A percentile compares a stretch with the other conserved stretches of the same genome.
Evolutionary conservation across 2,113 vertebrate genomes (phyloP).

Genomic region (Orientallactaga bullata): DNA sequence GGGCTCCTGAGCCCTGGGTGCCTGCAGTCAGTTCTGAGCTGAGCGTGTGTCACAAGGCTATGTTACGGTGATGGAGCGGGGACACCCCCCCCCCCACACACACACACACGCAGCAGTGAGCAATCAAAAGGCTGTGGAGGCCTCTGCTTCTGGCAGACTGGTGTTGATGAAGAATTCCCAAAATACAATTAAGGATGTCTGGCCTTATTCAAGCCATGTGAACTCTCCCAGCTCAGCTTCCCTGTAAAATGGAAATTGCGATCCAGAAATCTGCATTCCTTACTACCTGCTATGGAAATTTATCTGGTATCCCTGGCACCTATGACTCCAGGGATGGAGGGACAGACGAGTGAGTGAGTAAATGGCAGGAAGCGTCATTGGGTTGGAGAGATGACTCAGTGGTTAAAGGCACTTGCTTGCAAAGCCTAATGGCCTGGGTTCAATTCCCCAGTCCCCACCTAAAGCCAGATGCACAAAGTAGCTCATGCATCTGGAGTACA

Average conservation of each 20-base stretch:
- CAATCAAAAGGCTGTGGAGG: fast-evolving
- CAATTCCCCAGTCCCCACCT: too few relatives aligned
- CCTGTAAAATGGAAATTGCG: not conserved
- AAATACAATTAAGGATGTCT: not conserved
- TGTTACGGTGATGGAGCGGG: not conserved
- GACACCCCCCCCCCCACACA: too few relatives aligned
- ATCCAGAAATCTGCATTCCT: not conserved
- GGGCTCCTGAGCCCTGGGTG: not conserved
- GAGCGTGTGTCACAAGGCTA: not conserved
- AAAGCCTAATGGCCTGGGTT: too few relatives aligned
- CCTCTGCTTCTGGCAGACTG: not conserved
- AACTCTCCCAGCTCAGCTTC: not conserved
- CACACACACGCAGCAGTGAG: too few relatives aligned
- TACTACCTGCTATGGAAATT: not conserved
- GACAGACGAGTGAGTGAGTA: not conserved
- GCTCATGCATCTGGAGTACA: too few relatives aligned
- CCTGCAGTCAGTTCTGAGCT: not conserved
- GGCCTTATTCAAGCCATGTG: not conserved
- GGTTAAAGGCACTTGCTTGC: too few relatives aligned
- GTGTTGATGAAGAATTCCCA: not conserved
- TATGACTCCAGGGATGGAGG: not conserved
- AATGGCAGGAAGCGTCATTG: not conserved
- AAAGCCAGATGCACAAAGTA: too few relatives aligned
- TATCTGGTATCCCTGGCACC: not conserved
- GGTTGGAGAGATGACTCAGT: too few relatives aligned